Base-by-base conservation (phyloP, 92 coral and sea anemone species). In the Heteractis magnifica region DNA sequence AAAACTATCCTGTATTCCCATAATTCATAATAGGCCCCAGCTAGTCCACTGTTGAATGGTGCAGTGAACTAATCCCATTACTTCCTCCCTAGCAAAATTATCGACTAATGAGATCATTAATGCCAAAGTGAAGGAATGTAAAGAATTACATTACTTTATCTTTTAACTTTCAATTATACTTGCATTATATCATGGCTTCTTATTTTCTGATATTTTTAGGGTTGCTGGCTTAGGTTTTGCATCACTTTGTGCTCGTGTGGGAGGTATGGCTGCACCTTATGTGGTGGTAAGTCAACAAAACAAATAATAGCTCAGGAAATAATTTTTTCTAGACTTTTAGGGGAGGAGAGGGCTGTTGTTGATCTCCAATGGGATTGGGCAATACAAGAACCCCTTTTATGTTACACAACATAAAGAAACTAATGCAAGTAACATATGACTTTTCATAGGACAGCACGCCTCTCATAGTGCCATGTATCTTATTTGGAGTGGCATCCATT, bases 191-290 rank as follows among this genome's bases (percentile, higher is more conserved):
- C 44, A 34, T 34, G 44, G 44, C 44, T 34, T 2, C 59, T 52
- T 9, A 41, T 49, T 4, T 34, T 49, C 75, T 8, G 18, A 56
- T 1, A 51, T 75, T 49, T 52, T 56, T 84, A 95, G 98, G 77
- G 86, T 92, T 70, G 89, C 90, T 44, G 98, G 98, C 56, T 87
- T 95, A 56, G 98, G 98, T 0, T 95, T 95, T 85, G 94, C 98
- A 0, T 95, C 98, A 0, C 91, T 93, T 70, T 95, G 97, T 72
- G 94, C 94, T 6, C 92, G 98, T 82, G 51, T 95, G 55, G 98
- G 98, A 52, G 98, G 94, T 80, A 93, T 95, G 91, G 90, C 91
- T 13, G 98, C 98, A 6, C 98, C 98, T 14, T 95, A 90, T 74
- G 87, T 95, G 50, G 97, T 89, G 72, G 98, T 93, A 88, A 80